Evolutionary conservation across 2,888 invertebrate species (phyloP), one percentile per base, ranked within the genome.

Genomic region (Branchipolynoe longqiensis): DNA sequence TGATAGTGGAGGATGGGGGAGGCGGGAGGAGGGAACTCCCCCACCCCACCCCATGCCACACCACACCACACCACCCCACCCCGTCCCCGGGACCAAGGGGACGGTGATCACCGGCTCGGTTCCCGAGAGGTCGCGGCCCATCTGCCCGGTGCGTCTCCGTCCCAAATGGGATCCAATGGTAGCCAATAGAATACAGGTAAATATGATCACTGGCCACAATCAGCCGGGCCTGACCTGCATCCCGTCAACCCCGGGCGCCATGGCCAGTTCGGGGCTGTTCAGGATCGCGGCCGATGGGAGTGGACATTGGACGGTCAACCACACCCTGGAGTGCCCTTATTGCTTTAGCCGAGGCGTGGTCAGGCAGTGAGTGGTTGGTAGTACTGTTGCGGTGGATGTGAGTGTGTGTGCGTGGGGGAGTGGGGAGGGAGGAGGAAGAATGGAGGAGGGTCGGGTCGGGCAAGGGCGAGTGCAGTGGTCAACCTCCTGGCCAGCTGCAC

Each of bases 181-280:
- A 6, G 69, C n/a, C 69, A 69, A 69, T 69, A 69, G 69, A 69
- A 69, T 69, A 38, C 69, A 69, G 69, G 69, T 69, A 69, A 69
- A 69, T 69, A 69, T 69, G 69, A 69, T 69, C 69, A 69, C n/a
- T 33, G 38, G 8, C 38, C 25, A 69, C 69, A 69, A 69, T 69
- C 69, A 38, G 69, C 33, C 38, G 36, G 69, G 3, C 69, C 1
- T 69, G 69, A 69, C 69, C 69, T 33, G 69, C 69, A 69, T 69
- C 14, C n/a, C n/a, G n/a, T n/a, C n/a, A n/a, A n/a, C n/a, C n/a
- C n/a, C n/a, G n/a, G n/a, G n/a, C n/a, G n/a, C n/a, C n/a, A n/a
- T n/a, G n/a, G 48, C 48, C 48, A 18, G 48, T 8, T 48, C 18
- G 18, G 48, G 8, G 48, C 48, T 48, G 8, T 12, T 18, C 48